Conservation (phyloP, 2,888 invertebrate genomes). For the Aporophyla nigra region DNA sequence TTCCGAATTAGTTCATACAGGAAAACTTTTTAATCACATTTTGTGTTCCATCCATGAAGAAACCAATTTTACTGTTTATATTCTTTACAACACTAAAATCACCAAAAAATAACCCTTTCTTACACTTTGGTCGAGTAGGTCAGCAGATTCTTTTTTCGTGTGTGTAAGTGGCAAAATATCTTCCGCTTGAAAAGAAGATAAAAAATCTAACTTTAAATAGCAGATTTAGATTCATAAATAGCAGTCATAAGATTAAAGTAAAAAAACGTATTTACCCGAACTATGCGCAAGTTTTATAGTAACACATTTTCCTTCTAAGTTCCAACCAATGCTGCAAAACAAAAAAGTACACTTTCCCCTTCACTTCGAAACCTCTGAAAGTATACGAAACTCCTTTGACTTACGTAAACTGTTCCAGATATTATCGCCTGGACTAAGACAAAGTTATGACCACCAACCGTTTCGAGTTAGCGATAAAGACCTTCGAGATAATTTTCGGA, state of each 20-base stretch:
- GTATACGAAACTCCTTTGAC: slow-evolving; percentile 46
- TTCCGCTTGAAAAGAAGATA: no score
- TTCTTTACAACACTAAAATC: no score
- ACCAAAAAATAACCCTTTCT: no score
- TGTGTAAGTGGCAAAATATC: no score
- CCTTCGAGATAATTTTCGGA: slow-evolving; percentile 63
- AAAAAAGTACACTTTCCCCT: slow-evolving; percentile 8
- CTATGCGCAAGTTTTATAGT: neutral
- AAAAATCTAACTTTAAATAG: no score
- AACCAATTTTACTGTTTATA: no score
- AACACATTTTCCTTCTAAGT: neutral
- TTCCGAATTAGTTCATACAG: no score
- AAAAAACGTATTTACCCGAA: neutral
- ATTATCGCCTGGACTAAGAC: slow-evolving; percentile 53
- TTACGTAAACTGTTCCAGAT: slow-evolving; percentile 55
- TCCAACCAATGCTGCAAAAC: neutral
- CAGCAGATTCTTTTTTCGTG: no score
- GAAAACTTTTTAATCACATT: no score
- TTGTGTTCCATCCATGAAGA: no score
- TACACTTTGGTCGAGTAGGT: no score
- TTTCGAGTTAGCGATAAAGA: slow-evolving; percentile 58
- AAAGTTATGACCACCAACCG: slow-evolving; percentile 62
- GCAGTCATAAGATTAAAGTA: neutral
- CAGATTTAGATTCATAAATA: no score
- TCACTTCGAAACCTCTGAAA: slow-evolving; percentile 31